Percentiles rank a stretch among this genome's conserved stretches.
These are phyloP conservation scores for Wasmannia auropunctata DNA, from an alignment of 1,140 invertebrate species.

Conservation along the genomic window DNA sequence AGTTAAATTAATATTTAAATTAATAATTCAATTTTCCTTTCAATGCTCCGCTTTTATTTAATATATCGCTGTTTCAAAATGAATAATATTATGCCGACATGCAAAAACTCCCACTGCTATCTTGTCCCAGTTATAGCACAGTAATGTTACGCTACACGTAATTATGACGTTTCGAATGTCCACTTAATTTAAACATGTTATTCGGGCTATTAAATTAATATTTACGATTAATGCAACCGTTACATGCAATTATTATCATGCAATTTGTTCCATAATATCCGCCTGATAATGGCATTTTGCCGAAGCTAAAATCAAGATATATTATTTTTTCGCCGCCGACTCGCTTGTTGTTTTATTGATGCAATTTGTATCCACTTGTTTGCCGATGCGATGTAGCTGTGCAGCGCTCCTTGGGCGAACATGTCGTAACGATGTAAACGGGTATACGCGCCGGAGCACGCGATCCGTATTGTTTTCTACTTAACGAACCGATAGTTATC, in stretches of 20 bases:
- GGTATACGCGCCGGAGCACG: too few species aligned
- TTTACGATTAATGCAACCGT: background rate
- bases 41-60: background rate
- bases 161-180: background rate
- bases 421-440: background rate
- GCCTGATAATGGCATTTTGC: background rate
- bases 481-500: background rate
- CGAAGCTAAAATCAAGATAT: background rate
- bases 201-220: constrained; percentile 26
- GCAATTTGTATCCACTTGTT: background rate
- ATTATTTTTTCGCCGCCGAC: background rate
- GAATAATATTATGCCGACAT: background rate
- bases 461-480: background rate
- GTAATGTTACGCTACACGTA: background rate
- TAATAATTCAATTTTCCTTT: constrained; percentile 7
- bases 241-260: background rate
- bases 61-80: background rate
- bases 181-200: constrained; percentile 31
- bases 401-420: background rate
- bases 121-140: background rate
- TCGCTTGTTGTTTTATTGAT: constrained; percentile 7
- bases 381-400: background rate
- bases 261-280: background rate
- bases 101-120: background rate
- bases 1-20: background rate